phyloP scores from a whole-genome alignment of 1,140 invertebrate genomes.

The Papilio helenus region DNA sequence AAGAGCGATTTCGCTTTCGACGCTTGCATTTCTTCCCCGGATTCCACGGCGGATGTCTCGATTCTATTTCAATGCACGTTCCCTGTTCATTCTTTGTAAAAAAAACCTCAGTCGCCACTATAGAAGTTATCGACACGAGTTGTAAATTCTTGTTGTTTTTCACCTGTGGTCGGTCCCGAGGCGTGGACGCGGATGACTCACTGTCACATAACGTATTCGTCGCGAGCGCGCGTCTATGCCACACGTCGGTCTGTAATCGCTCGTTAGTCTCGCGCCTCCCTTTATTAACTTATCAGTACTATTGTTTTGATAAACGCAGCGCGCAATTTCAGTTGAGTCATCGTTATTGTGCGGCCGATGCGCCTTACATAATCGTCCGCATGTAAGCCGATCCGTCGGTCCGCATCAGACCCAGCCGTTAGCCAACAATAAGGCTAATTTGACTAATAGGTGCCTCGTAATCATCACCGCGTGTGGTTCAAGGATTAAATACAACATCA shows the following conservation, averaged over 20 bases:
- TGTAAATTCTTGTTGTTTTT: constrained; percentile 67
- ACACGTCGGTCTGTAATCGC: constrained; percentile 55
- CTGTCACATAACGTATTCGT: constrained; percentile 65
- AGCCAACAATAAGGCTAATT: constrained; percentile 81
- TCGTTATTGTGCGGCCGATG: constrained; percentile 72
- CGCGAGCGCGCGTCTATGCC: constrained; percentile 54
- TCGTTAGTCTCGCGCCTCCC: constrained; percentile 70
- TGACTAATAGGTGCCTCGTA: constrained; percentile 82
- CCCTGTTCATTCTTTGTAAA: constrained; percentile 40
- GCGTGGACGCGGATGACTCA: constrained; percentile 62
- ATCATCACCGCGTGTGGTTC: constrained; percentile 80
- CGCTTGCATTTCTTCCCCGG: constrained; percentile 47
- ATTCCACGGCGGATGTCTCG: constrained; percentile 51
- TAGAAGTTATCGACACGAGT: constrained; percentile 58
- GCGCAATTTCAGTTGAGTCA: constrained; percentile 79
- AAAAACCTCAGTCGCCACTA: constrained; percentile 56
- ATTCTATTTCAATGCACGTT: constrained; percentile 55
- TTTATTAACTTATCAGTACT: constrained; percentile 82
- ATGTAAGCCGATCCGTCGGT: constrained; percentile 73
- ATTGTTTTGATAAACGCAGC: constrained; percentile 81
- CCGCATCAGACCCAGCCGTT: constrained; percentile 67
- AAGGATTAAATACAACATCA: constrained; percentile 74
- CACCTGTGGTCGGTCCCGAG: constrained; percentile 51
- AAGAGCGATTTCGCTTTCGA: constrained; percentile 71
- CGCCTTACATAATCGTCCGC: constrained; percentile 72